These are phyloP conservation scores for Phengaris arion DNA, from an alignment of 2,888 invertebrate species.

Conservation along the genomic window DNA sequence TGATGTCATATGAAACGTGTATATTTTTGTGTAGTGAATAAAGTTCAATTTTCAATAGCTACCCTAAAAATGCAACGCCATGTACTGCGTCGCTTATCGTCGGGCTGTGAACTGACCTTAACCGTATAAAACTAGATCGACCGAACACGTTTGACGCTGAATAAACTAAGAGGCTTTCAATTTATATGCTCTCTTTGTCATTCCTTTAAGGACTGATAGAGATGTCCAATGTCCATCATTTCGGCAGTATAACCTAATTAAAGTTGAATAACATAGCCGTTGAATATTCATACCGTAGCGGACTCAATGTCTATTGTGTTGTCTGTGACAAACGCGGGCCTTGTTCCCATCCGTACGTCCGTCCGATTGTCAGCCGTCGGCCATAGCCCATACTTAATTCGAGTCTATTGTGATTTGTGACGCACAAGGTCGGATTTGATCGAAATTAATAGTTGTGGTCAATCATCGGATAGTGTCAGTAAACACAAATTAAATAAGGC, in stretches of 20 bases:
- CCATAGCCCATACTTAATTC: conserved; percentile 33
- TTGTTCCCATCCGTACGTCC: conserved; percentile 62
- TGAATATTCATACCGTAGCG: conserved; percentile 54
- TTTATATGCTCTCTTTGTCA: no score
- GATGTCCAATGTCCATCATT: not conserved
- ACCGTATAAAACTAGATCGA: no score
- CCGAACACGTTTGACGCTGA: no score
- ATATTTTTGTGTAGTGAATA: no score
- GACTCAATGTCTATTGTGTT: conserved; percentile 59
- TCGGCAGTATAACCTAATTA: conserved; percentile 26
- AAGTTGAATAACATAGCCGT: conserved; percentile 35
- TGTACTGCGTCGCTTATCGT: no score
- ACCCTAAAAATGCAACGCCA: no score
- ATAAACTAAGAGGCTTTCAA: no score
- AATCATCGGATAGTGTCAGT: not conserved
- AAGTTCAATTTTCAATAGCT: no score
- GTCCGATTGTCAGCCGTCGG: conserved; percentile 47
- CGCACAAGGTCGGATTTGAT: conserved; percentile 28
- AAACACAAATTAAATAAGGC: not conserved
- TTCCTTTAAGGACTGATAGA: no score
- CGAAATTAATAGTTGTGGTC: conserved; percentile 13
- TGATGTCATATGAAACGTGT: no score
- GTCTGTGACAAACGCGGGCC: conserved; percentile 62
- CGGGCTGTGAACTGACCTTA: no score
- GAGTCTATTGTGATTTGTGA: conserved; percentile 34